Conservation (phyloP, 2,113 vertebrate genomes). For the Mus musculus region DNA sequence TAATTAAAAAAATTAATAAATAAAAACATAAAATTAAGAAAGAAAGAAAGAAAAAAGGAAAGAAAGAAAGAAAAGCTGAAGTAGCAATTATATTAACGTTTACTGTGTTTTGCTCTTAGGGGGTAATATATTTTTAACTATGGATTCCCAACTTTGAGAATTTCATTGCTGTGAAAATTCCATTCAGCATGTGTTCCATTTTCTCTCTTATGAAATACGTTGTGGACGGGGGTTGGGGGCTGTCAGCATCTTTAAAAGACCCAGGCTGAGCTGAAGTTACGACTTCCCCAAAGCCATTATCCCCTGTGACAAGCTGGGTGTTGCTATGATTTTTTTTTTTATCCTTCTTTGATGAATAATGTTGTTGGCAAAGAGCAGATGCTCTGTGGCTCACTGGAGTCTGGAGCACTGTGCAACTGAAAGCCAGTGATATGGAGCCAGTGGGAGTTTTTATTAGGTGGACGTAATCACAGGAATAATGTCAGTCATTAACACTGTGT, state of each 20-base stretch:
- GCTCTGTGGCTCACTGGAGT: neutral
- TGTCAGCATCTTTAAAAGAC: conserved; percentile 46
- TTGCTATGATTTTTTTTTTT: conserved; percentile 19
- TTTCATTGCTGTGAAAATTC: conserved; percentile 68
- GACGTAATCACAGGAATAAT: conserved; percentile 31
- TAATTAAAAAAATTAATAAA: no score
- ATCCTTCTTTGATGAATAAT: conserved; percentile 68
- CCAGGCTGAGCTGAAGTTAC: conserved; percentile 26
- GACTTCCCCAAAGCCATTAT: conserved; percentile 29
- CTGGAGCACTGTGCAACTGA: neutral
- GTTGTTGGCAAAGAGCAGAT: conserved; percentile 63
- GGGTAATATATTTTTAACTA: conserved; percentile 68
- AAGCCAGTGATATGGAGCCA: neutral
- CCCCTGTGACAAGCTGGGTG: conserved; percentile 55
- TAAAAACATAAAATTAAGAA: no score
- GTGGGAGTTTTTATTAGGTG: conserved; percentile 39
- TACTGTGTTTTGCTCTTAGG: conserved; percentile 36
- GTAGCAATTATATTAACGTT: conserved; percentile 67
- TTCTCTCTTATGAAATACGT: conserved; percentile 51
- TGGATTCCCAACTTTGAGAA: conserved; percentile 51
- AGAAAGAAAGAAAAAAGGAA: neutral
- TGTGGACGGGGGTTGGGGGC: neutral
- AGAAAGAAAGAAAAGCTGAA: neutral
- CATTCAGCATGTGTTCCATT: conserved; percentile 58
- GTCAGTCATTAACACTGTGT: conserved; percentile 57